phyloP scores from a whole-genome alignment of 2,797 vertebrate genomes.

The Acridotheres tristis region DNA sequence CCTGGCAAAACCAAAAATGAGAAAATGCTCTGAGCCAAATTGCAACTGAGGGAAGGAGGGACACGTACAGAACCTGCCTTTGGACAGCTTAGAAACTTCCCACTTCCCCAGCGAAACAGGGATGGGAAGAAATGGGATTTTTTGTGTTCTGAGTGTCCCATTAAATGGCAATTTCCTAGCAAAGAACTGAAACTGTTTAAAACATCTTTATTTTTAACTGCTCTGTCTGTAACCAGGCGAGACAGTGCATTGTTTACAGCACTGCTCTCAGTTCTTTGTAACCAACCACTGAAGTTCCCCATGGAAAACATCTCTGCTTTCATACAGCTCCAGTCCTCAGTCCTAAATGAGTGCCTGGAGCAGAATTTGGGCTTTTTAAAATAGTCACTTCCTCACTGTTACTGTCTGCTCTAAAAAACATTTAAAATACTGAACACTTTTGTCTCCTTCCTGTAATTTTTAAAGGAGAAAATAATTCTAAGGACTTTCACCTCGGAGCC shows the following conservation, averaged over 20 bases:
- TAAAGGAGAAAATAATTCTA: neutral
- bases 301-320: neutral
- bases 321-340: neutral
- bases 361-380: neutral
- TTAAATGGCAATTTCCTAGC: neutral
- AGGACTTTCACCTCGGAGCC: neutral
- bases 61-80: neutral
- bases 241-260: neutral
- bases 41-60: neutral
- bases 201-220: neutral
- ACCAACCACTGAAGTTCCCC: neutral
- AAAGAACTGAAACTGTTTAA: neutral
- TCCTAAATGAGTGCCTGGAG: conserved; percentile 16
- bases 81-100: neutral
- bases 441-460: neutral
- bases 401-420: neutral
- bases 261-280: conserved; percentile 9
- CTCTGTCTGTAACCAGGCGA: neutral
- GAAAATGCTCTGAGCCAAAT: neutral
- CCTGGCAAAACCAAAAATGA: neutral
- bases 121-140: neutral
- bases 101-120: neutral
- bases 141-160: neutral
- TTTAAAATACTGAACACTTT: neutral
- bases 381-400: neutral